Conservation (phyloP, 2,797 vertebrate species). For the Sternotherus odoratus region DNA sequence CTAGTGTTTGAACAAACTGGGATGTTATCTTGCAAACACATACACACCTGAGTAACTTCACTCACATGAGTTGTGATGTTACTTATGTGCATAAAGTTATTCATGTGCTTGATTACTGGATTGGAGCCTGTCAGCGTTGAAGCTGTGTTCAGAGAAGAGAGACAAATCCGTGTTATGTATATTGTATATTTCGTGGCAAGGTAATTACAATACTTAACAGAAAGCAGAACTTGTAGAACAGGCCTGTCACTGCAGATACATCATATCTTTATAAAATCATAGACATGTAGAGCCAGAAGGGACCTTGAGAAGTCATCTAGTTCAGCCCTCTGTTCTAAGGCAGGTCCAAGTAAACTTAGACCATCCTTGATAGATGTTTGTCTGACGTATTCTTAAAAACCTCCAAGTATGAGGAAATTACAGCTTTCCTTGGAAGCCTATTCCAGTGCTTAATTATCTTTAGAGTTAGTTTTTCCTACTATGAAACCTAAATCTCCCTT, state of each 20-base stretch:
- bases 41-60: not conserved
- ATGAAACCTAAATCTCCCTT: not conserved
- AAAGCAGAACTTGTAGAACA: not conserved
- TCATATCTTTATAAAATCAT: not conserved
- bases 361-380: not conserved
- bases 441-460: not conserved
- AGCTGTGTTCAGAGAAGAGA: not conserved
- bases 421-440: not conserved
- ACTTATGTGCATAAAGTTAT: not conserved
- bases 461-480: not conserved
- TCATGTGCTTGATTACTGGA: not conserved
- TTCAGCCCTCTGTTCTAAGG: not conserved
- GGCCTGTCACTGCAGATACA: not conserved
- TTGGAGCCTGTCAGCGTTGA: not conserved
- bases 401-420: not conserved
- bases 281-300: not conserved
- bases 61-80: not conserved
- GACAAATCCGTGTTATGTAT: accelerated
- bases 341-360: not conserved
- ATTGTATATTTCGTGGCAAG: not conserved
- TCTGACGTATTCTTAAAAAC: not conserved
- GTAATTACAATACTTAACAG: not conserved
- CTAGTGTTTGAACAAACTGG: not conserved
- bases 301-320: not conserved
- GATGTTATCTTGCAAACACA: accelerated